Evolutionary conservation across 2,113 vertebrate genomes (phyloP).

Genomic region (Lagopus muta): DNA sequence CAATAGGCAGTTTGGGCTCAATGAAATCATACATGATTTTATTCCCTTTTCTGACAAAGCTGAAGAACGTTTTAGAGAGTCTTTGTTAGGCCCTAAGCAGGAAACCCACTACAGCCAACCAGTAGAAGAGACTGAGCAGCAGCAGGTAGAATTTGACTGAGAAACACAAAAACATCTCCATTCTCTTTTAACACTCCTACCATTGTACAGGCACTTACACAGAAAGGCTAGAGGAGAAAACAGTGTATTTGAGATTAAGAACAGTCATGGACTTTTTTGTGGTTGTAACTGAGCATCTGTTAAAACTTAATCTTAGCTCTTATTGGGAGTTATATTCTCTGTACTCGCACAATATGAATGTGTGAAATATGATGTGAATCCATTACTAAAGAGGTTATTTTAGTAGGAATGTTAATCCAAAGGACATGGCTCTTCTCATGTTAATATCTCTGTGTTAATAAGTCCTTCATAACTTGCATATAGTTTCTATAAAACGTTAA

Average conservation of each 20-base stretch:
- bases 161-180: neutral
- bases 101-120: neutral
- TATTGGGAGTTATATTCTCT: neutral
- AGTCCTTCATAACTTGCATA: neutral
- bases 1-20: neutral
- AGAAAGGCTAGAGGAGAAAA: neutral
- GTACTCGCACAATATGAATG: neutral
- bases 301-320: neutral
- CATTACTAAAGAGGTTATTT: neutral
- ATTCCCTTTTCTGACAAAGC: neutral
- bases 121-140: neutral
- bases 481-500: neutral
- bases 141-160: neutral
- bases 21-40: rapidly evolving
- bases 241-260: neutral
- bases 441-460: neutral
- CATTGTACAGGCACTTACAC: neutral
- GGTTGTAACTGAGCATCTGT: neutral
- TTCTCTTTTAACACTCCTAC: neutral
- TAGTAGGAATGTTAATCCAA: neutral
- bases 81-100: neutral
- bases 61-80: neutral
- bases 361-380: neutral
- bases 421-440: neutral
- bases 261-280: neutral